Conservation (phyloP, 2,797 vertebrate genomes). For the Vireo griseus region DNA sequence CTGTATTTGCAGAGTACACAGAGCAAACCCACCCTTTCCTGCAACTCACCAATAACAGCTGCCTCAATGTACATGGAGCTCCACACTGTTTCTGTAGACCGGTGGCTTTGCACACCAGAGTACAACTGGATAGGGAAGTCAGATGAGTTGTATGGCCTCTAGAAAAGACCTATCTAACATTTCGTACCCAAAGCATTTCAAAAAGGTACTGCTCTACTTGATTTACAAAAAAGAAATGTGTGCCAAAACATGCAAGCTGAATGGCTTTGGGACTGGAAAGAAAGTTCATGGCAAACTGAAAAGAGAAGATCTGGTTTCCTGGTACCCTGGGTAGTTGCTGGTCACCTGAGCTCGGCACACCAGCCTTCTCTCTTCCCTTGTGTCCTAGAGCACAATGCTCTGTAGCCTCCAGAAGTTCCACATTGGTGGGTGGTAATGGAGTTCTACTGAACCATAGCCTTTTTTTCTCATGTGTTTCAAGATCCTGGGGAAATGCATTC, state of each 20-base stretch:
- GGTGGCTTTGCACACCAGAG: not conserved
- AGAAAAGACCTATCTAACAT: not conserved
- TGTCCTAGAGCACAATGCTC: not conserved
- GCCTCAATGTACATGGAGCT: no score
- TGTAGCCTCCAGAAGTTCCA: not conserved
- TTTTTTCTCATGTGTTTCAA: not conserved
- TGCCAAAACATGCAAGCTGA: not conserved
- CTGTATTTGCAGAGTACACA: not conserved
- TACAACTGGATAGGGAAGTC: not conserved
- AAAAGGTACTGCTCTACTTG: not conserved
- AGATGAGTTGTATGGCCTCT: not conserved
- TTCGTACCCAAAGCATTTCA: not conserved
- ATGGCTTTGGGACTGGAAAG: not conserved
- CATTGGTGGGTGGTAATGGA: rapidly evolving
- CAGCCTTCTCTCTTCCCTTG: not conserved
- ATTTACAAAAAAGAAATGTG: not conserved
- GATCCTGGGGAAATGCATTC: not conserved
- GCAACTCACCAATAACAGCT: not conserved
- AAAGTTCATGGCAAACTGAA: not conserved
- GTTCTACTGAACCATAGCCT: not conserved
- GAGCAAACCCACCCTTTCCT: not conserved
- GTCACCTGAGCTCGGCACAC: not conserved
- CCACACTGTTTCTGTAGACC: not conserved
- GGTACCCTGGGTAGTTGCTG: not conserved
- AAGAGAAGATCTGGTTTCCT: not conserved